Base-by-base conservation (phyloP, 64 coral and sea anemone species). In the Anthopleura sola region DNA sequence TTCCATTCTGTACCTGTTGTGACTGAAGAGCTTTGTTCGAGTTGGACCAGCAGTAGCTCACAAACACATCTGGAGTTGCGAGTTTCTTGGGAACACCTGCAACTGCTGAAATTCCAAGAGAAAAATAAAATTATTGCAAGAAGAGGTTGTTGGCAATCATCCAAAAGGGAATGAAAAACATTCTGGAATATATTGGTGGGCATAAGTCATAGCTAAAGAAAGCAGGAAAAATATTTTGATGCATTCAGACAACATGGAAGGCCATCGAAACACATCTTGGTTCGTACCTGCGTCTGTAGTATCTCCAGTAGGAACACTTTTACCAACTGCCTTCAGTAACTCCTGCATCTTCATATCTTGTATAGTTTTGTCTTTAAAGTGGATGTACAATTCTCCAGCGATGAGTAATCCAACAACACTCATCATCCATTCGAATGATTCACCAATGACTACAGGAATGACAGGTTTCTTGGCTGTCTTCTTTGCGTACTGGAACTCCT, bases 11-110 rank as follows among this genome's bases (percentile, higher is more conserved):
- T 81, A 98, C 92, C 53, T 98, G 88, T 18, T 94, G 91, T 34
- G 83, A 78, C 68, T 94, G 78, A 18, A 86, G 68, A 29, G 95
- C 95, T 20, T 50, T 92, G 26, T 91, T 79, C n/a, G 95, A 98
- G 40, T 98, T 98, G 3, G 13, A 53, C 95, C 95, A 98, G 40
- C 95, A 98, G 49, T 98, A 98, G 81, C 95, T 98, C 11, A 98
- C 23, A 66, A 98, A 98, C 31, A 98, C 95, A 36, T 98, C 95
- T 60, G 88, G 85, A 58, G 91, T 4, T 15, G 66, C 29, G 34
- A 71, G 66, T 3, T 71, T 34, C 13, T 71, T 71, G 39, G 21
- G 31, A 53, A 15, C 26, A 32, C n/a, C 55, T 53, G 47, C 32
- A 46, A 34, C 80, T 3, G 49, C 33, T 50, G 46, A 55, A 33